phyloP scores from a whole-genome alignment of 2,888 invertebrate genomes.

The Tortrix viridana region DNA sequence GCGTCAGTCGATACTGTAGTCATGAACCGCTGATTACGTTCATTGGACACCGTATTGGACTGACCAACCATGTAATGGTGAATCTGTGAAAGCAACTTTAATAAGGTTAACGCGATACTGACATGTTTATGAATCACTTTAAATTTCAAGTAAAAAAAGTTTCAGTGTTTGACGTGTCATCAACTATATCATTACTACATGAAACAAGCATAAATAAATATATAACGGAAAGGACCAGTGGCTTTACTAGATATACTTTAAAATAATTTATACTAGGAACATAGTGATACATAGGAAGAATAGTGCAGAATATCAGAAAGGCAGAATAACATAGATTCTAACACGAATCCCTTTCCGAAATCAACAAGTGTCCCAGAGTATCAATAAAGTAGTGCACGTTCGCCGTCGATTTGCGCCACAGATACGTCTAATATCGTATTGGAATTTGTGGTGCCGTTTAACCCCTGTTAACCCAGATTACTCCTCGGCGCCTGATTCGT shows the following conservation, averaged over 20 bases:
- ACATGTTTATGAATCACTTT: constrained; percentile 31
- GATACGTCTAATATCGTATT: constrained; percentile 86
- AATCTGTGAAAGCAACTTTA: constrained; percentile 53
- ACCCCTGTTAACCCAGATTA: constrained; percentile 91
- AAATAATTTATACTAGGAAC: too few relatives aligned
- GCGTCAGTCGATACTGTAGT: constrained; percentile 72
- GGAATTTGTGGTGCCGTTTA: constrained; percentile 89
- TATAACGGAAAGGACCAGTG: too few relatives aligned
- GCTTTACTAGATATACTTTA: too few relatives aligned
- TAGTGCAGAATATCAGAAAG: not conserved
- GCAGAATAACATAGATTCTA: not conserved
- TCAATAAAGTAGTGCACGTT: constrained; percentile 61
- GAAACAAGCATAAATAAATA: too few relatives aligned
- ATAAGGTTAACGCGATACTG: constrained; percentile 34
- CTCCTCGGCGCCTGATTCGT: constrained; percentile 84
- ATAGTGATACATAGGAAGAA: too few relatives aligned
- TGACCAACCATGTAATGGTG: constrained; percentile 61
- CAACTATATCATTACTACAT: not conserved
- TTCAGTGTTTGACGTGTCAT: not conserved
- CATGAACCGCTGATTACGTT: constrained; percentile 51
- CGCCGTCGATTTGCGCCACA: constrained; percentile 81
- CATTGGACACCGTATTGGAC: constrained; percentile 50
- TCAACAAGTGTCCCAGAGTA: constrained; percentile 52
- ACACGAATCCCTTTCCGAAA: not conserved
- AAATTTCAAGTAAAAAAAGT: constrained; percentile 24